phyloP scores from a whole-genome alignment of 2,113 vertebrate genomes.

The Pelvicachromis taeniatus region DNA sequence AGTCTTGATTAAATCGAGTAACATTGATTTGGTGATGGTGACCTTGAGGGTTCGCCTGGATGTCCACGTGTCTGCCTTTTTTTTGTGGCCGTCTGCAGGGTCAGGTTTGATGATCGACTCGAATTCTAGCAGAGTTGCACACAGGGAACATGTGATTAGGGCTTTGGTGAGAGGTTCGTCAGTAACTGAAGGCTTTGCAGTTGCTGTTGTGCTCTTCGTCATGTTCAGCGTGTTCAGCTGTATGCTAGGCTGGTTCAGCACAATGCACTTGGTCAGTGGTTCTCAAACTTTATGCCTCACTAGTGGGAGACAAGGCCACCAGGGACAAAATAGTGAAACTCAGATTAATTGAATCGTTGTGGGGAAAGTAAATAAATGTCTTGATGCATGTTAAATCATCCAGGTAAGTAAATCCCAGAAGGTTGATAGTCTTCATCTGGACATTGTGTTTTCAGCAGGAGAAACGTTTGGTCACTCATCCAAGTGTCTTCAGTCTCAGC shows the following conservation, averaged over 20 bases:
- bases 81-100: not conserved
- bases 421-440: not conserved
- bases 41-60: not conserved
- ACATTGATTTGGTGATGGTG: not conserved
- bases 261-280: not conserved
- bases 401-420: not conserved
- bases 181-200: not conserved
- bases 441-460: not conserved
- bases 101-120: not conserved
- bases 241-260: accelerated
- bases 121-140: not conserved
- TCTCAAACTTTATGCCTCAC: not conserved
- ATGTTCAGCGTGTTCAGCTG: too few relatives aligned
- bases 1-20: not conserved
- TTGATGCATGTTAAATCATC: not conserved
- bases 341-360: not conserved
- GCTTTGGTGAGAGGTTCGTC: not conserved
- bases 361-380: not conserved
- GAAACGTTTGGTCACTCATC: not conserved
- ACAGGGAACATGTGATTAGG: not conserved
- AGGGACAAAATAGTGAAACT: not conserved
- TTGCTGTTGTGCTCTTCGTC: too few relatives aligned
- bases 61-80: not conserved
- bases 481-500: not conserved
- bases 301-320: not conserved